These are phyloP conservation scores for Uloborus diversus DNA, from an alignment of 1,140 invertebrate species.

Conservation along the genomic window DNA sequence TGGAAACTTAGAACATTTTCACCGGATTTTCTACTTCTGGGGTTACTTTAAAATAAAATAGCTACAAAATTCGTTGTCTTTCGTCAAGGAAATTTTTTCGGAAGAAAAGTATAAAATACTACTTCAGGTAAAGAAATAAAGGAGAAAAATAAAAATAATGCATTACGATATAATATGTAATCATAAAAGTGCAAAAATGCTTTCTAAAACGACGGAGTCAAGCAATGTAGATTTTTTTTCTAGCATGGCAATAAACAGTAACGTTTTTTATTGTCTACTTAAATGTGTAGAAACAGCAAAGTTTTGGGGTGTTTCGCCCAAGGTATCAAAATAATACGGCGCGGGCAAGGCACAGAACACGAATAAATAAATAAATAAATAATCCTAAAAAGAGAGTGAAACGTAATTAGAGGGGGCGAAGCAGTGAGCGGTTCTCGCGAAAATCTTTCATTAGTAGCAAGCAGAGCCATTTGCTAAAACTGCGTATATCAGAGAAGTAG, in stretches of 20 bases:
- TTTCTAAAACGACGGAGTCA: no score
- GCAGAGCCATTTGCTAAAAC: conserved; percentile 50
- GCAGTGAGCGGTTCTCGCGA: conserved; percentile 30
- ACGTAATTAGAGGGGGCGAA: conserved; percentile 46
- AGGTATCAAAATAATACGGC: conserved; percentile 39
- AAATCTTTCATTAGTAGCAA: conserved; percentile 52
- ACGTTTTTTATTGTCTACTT: conserved; percentile 6
- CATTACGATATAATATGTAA: no score
- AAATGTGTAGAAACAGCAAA: conserved; percentile 13
- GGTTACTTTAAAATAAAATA: no score
- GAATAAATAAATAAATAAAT: conserved; percentile 35
- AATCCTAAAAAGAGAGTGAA: conserved; percentile 46
- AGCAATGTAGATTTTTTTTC: no score
- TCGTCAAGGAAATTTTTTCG: no score
- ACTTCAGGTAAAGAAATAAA: no score
- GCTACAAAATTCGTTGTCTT: no score
- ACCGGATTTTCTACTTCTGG: no score
- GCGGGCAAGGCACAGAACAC: neutral
- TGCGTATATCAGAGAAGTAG: conserved; percentile 50
- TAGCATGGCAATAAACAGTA: conserved; percentile 6
- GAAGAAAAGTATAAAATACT: no score
- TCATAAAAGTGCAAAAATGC: no score
- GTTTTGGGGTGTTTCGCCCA: neutral
- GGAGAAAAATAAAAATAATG: no score
- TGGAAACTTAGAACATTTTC: no score